Percentiles rank a stretch among this genome's conserved stretches.
phyloP scores from a whole-genome alignment of 2,113 vertebrate species.

The Forbesichthys papilliferus region DNA sequence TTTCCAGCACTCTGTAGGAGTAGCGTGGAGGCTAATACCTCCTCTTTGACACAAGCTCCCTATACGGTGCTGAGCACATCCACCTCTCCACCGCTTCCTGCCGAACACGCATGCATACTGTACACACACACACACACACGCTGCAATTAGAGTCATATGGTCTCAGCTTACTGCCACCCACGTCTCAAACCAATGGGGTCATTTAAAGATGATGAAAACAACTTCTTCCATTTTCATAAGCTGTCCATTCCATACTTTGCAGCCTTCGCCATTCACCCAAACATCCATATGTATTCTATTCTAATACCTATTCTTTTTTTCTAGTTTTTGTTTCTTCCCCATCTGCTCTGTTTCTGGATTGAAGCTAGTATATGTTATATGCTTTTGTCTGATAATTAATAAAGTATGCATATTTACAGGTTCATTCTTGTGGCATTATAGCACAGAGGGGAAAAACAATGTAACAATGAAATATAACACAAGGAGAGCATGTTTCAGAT shows the following conservation, averaged over 20 bases:
- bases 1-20: constrained; percentile 50
- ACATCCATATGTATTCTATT: constrained; percentile 11
- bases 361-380: too few relatives aligned
- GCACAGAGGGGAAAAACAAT: too few relatives aligned
- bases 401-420: too few relatives aligned
- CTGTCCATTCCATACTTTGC: constrained; percentile 20
- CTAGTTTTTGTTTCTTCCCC: too few relatives aligned
- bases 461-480: too few relatives aligned
- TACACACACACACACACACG: constrained; percentile 10
- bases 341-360: neutral
- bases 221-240: constrained; percentile 50
- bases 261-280: constrained; percentile 5
- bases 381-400: too few relatives aligned
- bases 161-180: constrained; percentile 63
- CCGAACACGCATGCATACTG: constrained; percentile 28
- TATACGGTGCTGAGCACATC: constrained; percentile 45
- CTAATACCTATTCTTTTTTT: neutral
- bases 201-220: constrained; percentile 57
- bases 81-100: constrained; percentile 45
- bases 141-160: constrained; percentile 60
- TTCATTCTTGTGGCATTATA: too few relatives aligned
- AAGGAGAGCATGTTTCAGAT: too few relatives aligned
- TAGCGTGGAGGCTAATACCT: constrained; percentile 60
- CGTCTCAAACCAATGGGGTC: constrained; percentile 60
- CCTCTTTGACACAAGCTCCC: constrained; percentile 65